Base-by-base conservation (phyloP, 2,888 invertebrate genomes). In the Pyrrhia umbra region DNA sequence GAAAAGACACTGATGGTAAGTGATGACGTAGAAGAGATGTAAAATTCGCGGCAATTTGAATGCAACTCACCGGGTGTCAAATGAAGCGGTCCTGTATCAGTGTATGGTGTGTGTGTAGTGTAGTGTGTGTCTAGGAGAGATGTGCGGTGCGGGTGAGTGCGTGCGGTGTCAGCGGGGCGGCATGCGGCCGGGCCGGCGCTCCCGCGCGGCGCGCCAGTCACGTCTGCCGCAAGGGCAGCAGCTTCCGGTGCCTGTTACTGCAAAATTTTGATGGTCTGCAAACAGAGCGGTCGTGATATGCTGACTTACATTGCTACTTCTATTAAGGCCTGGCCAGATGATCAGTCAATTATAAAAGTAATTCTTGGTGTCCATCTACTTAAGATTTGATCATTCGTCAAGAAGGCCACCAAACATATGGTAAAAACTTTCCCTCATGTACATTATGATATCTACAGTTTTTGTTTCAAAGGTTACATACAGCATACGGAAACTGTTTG, bases 161-260 rank as follows among this genome's bases (percentile, higher is more conserved):
- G 79, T 39, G 77, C 64, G 77, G 68, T 74, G 76, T 80, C 85
- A 86, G 87, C 75, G 83, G 77, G 81, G 81, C 81, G 80, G 80
- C 84, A 80, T 82, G 84, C 84, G 83, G 80, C 80, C 79, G 83
- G 81, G 87, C 82, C 83, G 78, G 84, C 79, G 85, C 86, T 80
- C 90, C 91, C 93, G 92, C 92, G 89, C 85, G 83, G 88, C 92
- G 93, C 93, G 92, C 92, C 96, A 97, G 97, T 98, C 98, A 98
- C 98, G 98, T 98, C 97, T 98, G 98, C 97, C 98, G 98, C 96
- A 98, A 97, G 92, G 98, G 98, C 96, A 98, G 97, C 95, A 98
- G 97, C 96, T 98, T 98, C 96, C 98, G 98, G 97, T 98, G 98
- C 96, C 98, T 98, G 96, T 98, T 98, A 96, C 98, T 98, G 96